A percentile compares a stretch with the other conserved stretches of the same genome.
These are phyloP conservation scores for Podarcis cretensis DNA, from an alignment of 2,113 vertebrate species.

Conservation along the genomic window DNA sequence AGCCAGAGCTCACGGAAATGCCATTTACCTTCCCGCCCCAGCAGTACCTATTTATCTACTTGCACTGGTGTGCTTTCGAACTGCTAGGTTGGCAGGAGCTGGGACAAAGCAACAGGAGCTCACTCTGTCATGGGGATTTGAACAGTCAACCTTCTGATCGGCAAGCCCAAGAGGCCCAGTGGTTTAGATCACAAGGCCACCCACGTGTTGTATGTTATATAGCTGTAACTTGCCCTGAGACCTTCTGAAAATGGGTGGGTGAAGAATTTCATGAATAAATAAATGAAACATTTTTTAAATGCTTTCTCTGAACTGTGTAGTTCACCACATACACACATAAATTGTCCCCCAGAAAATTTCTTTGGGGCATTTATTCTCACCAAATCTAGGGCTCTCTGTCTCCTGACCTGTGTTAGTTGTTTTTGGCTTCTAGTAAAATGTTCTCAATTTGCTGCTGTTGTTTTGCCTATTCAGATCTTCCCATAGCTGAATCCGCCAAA, in stretches of 20 bases:
- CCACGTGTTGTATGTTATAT: too few relatives aligned
- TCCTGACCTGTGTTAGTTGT: background rate
- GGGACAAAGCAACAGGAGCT: too few relatives aligned
- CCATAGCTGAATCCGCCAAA: background rate
- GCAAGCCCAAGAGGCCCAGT: too few relatives aligned
- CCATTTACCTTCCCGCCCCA: too few relatives aligned
- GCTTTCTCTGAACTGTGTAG: background rate
- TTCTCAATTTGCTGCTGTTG: background rate
- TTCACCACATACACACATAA: background rate
- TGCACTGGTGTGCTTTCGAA: too few relatives aligned
- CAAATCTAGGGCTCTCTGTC: background rate
- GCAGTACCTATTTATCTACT: too few relatives aligned
- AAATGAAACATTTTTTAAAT: background rate
- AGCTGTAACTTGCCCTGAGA: background rate
- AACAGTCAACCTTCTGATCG: too few relatives aligned
- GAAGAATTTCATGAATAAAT: background rate
- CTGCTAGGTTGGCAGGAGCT: too few relatives aligned
- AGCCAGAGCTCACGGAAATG: too few relatives aligned
- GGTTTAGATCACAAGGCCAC: too few relatives aligned
- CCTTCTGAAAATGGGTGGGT: background rate
- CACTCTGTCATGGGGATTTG: too few relatives aligned
- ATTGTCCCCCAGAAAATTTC: background rate
- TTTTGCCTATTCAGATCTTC: background rate
- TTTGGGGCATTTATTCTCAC: background rate
- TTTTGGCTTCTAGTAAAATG: background rate